Evolutionary conservation across 2,888 invertebrate genomes (phyloP).

Genomic region (Xestoiulus laeticollis): DNA sequence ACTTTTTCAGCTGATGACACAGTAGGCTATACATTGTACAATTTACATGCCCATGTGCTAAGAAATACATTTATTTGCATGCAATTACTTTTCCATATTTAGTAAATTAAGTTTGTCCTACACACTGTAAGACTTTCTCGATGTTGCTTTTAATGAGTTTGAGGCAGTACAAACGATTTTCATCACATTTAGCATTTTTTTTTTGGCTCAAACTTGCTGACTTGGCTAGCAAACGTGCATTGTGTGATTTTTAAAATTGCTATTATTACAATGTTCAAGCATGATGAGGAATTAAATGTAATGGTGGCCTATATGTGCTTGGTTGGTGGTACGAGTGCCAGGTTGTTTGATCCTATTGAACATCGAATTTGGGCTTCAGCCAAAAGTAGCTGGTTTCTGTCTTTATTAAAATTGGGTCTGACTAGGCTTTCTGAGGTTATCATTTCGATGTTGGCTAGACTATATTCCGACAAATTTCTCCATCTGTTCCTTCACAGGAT

Average conservation of each 20-base stretch:
- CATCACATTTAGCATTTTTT: background rate
- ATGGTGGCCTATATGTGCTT: background rate
- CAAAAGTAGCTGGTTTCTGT: background rate
- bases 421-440: background rate
- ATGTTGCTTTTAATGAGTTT: background rate
- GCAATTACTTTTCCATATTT: too few species aligned
- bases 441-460: background rate
- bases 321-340: background rate
- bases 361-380: background rate
- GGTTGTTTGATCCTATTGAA: background rate
- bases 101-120: background rate
- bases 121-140: background rate
- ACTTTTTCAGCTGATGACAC: too few species aligned
- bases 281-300: background rate
- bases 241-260: constrained; percentile 6
- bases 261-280: background rate
- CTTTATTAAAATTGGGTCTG: background rate
- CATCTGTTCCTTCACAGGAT: background rate
- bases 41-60: too few species aligned
- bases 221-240: background rate
- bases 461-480: background rate
- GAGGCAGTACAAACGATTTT: constrained; percentile 1
- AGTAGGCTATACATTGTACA: too few species aligned
- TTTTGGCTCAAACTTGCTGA: constrained; percentile 28
- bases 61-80: too few species aligned